A percentile compares a stretch with the other conserved stretches of the same genome.
Evolutionary conservation across 2,888 invertebrate species (phyloP).

Genomic region (Allophyes oxyacanthae): DNA sequence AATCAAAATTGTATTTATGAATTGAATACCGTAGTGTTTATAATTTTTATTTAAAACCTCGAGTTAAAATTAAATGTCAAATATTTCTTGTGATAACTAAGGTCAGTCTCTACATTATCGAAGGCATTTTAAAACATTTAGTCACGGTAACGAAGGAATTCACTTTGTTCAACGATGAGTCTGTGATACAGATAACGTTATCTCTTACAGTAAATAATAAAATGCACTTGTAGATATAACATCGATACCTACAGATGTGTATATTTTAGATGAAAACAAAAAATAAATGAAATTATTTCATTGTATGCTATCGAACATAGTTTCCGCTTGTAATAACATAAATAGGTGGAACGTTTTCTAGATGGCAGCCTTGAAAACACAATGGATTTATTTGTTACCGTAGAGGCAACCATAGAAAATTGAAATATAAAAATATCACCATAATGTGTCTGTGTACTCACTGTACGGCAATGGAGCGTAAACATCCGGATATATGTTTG

Average conservation of each 20-base stretch:
- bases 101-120: conserved; percentile 25
- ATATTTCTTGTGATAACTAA: conserved; percentile 23
- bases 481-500: conserved; percentile 91
- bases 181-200: conserved; percentile 35
- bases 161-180: conserved; percentile 27
- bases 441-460: conserved; percentile 87
- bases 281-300: background rate
- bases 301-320: background rate
- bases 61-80: conserved; percentile 25
- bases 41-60: background rate
- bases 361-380: conserved; percentile 22
- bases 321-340: conserved; percentile 7
- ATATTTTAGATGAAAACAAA: background rate
- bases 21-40: background rate
- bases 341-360: conserved; percentile 8
- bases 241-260: background rate
- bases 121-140: conserved; percentile 14
- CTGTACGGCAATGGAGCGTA: conserved; percentile 94
- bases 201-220: conserved; percentile 28
- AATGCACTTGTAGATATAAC: conserved; percentile 17
- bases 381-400: conserved; percentile 27
- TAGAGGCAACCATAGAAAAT: conserved; percentile 35
- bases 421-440: conserved; percentile 20
- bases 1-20: conserved; percentile 12
- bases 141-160: conserved; percentile 34